phyloP scores from a whole-genome alignment of 2,888 invertebrate species.

The Lordiphosa andalusiaca region DNA sequence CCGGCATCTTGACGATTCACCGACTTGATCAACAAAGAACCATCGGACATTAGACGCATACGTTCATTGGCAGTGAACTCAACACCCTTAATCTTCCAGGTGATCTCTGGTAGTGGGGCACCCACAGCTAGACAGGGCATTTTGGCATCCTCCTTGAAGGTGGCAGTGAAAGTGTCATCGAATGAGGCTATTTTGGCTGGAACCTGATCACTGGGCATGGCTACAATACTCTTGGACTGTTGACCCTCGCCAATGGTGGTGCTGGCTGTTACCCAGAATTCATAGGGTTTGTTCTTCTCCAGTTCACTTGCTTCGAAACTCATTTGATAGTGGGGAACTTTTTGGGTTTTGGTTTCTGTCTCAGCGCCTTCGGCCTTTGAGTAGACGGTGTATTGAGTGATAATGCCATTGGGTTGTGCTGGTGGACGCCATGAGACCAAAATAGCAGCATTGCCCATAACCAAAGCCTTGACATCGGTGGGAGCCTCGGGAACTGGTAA shows the following conservation, averaged over 20 bases:
- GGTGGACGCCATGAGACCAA: conserved; percentile 97
- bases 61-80: conserved; percentile 90
- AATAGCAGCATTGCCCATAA: conserved; percentile 95
- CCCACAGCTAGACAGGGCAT: conserved; percentile 96
- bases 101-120: conserved; percentile 92
- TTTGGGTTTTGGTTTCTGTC: conserved; percentile 86
- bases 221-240: conserved; percentile 91
- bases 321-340: conserved; percentile 90
- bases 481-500: conserved; percentile 93
- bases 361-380: conserved; percentile 87
- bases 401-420: conserved; percentile 94
- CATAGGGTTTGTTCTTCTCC: conserved; percentile 90
- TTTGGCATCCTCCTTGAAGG: conserved; percentile 94
- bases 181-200: conserved; percentile 97
- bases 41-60: conserved; percentile 92
- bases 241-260: conserved; percentile 97
- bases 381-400: conserved; percentile 96
- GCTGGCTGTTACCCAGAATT: conserved; percentile 97
- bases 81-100: conserved; percentile 93
- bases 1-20: conserved; percentile 95
- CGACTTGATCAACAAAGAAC: conserved; percentile 93
- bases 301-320: conserved; percentile 93
- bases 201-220: conserved; percentile 89
- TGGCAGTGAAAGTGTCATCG: conserved; percentile 94
- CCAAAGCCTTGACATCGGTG: conserved; percentile 94